Base-by-base conservation (phyloP, 2,797 vertebrate genomes). In the Cheirogaleus major region DNA sequence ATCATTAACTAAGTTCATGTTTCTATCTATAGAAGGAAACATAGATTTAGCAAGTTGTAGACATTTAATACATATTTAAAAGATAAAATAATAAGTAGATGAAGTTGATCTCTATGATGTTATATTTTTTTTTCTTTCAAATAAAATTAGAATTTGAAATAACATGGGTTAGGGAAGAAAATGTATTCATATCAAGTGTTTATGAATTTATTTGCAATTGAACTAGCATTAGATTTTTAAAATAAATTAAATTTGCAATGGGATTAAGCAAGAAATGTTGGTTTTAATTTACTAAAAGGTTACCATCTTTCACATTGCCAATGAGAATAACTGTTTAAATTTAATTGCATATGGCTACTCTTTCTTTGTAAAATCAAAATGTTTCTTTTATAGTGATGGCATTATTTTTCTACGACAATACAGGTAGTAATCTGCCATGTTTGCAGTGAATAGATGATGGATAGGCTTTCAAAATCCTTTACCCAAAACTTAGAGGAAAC, bases 241-340 rank as follows among this genome's bases (percentile, higher is more conserved):
- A 97, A 95, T 0, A 83, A 97, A 97, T 98, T 96, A 86, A 10
- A 89, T 97, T 97, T 96, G 32, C 1, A 97, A 82, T 76, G 69
- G 59, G 73, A 97, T 97, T 96, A 96, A 95, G 59, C 12, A 87
- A 48, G 41, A 95, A 98, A 96, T 78, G 22, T 69, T 96, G 35
- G 22, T 80, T 95, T 97, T 96, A 95, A 88, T 95, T 95, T 93
- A 59, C 76, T 84, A 61, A 93, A 93, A 92, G 25, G 79, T 97
- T 92, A 79, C 35, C 95, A 52, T 89, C 25, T 93, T 98, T 96
- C 95, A 83, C 59, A 80, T 72, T 93, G 4, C 20, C 96, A 96
- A 95, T 67, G 23, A 89, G 59, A 45, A 61, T 90, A 82, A 89
- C 69, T 96, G 48, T 93, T 92, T 96, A 59, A 93, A 67, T 5